A percentile compares a stretch with the other conserved stretches of the same genome.
Evolutionary conservation across 2,113 vertebrate species (phyloP).

Genomic region (Choloepus hoffmanni): DNA sequence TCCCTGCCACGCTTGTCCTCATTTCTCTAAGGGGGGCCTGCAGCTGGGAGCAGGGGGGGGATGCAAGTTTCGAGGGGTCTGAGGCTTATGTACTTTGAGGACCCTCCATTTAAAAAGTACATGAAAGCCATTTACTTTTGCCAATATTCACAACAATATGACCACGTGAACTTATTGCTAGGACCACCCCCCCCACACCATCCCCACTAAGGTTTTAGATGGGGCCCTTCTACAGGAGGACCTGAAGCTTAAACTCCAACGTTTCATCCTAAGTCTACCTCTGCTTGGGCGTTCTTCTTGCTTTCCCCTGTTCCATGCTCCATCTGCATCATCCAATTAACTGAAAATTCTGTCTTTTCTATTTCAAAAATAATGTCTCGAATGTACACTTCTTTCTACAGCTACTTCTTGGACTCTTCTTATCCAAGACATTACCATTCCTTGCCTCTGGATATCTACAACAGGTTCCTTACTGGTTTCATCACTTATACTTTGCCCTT

Average conservation of each 20-base stretch:
- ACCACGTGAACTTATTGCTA: neutral
- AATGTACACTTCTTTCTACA: neutral
- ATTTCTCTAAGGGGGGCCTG: neutral
- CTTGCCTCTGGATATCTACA: too few relatives aligned
- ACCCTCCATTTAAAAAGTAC: neutral
- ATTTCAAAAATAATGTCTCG: neutral
- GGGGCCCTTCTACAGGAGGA: rapidly evolving
- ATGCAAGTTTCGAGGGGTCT: neutral
- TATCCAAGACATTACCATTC: rapidly evolving
- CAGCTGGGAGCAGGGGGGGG: neutral
- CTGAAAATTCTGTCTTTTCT: neutral
- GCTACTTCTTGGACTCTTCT: neutral
- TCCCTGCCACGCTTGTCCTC: too few relatives aligned
- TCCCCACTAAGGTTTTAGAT: neutral
- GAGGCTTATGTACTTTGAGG: neutral
- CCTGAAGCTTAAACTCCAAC: rapidly evolving
- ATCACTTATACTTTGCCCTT: rapidly evolving
- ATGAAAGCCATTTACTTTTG: neutral
- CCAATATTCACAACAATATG: neutral
- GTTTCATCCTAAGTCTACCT: rapidly evolving
- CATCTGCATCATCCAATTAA: neutral
- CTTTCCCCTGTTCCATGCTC: rapidly evolving
- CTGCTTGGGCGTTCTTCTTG: neutral
- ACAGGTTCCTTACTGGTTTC: neutral
- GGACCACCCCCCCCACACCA: neutral